Evolutionary conservation across 2,113 vertebrate species (phyloP), one percentile per base, ranked within the genome.

Genomic region (Cyanoderma ruficeps): DNA sequence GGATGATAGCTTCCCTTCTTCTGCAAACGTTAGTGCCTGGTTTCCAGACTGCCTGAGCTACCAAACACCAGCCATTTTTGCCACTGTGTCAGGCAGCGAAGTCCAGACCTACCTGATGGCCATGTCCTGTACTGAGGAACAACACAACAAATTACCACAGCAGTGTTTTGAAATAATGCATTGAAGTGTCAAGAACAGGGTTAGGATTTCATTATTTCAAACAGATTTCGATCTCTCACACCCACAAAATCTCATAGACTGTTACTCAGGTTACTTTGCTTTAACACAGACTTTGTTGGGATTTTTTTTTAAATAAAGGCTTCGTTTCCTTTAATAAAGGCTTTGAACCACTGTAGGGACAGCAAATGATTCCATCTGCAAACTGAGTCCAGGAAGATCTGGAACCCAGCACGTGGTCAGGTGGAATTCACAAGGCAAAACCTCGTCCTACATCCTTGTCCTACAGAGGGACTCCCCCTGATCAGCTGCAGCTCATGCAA

Each of bases 301-400:
- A 19, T 46, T 46, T 46, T 25, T 52, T 28, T 53, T 31, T 31
- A 8, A 53, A 31, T 53, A 19, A 53, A 30, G 28, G 28, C 28
- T 53, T 53, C 19, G 30, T 19, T 53, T 53, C 52, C 52, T 53
- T 31, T n/a, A 56, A 35, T 27, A 76, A 64, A 82, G 27, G 15
- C 53, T 76, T 85, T 52, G 49, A 30, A 49, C 21, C 33, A 24
- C 39, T 1, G 0, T 1, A 33, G 16, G 15, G 17, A 46, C 74
- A 80, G 24, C 0, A 0, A 53, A 12, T 0, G 0, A 33, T 49
- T 89, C 69, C 31, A 56, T n/a, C 37, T 79, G 63, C 57, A 91
- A 60, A 85, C 12, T 20, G 31, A 70, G 35, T 20, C 47, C 59
- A 41, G 35, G 23, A 20, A 37, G 9, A 47, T 47, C 42, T 27